Evolutionary conservation across 2,888 invertebrate genomes (phyloP).

Genomic region (Agrotis segetum): DNA sequence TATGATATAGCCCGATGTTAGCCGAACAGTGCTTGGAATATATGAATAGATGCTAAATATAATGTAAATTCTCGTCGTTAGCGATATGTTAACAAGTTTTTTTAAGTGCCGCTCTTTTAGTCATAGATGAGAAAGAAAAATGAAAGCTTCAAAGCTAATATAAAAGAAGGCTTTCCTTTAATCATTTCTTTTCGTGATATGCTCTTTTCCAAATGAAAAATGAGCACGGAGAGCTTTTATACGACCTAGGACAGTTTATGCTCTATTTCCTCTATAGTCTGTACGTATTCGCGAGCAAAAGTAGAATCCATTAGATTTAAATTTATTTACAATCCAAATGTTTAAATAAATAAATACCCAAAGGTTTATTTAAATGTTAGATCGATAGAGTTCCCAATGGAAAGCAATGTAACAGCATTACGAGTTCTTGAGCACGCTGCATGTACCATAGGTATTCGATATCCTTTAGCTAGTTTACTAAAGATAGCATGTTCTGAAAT

Average conservation of each 20-base stretch:
- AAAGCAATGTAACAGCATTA: slow-evolving; percentile 78
- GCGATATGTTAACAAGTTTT: background rate
- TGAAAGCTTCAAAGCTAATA: slow-evolving; percentile 9
- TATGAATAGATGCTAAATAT: slow-evolving; percentile 6
- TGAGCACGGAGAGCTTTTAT: background rate
- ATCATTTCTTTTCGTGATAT: background rate
- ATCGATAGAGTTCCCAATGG: slow-evolving; percentile 66
- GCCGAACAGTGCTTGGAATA: slow-evolving; percentile 26
- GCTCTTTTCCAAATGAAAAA: background rate
- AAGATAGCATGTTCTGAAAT: slow-evolving; percentile 62
- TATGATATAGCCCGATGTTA: slow-evolving; percentile 10
- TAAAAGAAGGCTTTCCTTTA: background rate
- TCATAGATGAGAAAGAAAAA: background rate
- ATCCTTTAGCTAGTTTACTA: slow-evolving; percentile 48
- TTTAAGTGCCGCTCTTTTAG: background rate
- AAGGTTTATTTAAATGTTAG: background rate
- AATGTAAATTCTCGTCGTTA: background rate
- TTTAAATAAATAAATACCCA: background rate
- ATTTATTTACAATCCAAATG: background rate
- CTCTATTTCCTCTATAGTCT: background rate
- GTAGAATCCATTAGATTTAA: background rate
- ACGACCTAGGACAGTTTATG: background rate
- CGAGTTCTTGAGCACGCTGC: slow-evolving; percentile 80
- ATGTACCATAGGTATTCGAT: slow-evolving; percentile 67
- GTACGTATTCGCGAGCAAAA: background rate